Conservation (phyloP, 2,797 vertebrate species). For the Cynopterus sphinx region DNA sequence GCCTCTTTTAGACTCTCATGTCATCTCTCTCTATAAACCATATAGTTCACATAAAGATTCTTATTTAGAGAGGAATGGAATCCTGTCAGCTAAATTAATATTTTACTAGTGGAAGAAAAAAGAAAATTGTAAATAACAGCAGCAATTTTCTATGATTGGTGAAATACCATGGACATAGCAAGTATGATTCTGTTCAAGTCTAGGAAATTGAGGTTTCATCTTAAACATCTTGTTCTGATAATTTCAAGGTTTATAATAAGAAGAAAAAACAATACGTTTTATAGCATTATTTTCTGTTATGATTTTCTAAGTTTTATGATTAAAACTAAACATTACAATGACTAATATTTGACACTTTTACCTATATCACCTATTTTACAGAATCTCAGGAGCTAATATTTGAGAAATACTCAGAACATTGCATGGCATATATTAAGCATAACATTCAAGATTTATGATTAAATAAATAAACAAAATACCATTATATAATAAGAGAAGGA, state of each 20-base stretch:
- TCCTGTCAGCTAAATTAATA: conserved; percentile 65
- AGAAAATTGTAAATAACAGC: conserved; percentile 60
- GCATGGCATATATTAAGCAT: neutral
- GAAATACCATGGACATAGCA: neutral
- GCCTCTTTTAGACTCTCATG: neutral
- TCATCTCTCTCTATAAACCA: neutral
- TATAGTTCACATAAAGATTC: conserved; percentile 13
- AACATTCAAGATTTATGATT: neutral
- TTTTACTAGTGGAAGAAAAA: neutral
- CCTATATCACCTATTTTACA: neutral
- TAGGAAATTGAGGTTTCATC: conserved; percentile 5
- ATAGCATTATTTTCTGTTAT: neutral
- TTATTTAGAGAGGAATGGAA: conserved; percentile 59
- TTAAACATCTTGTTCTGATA: neutral
- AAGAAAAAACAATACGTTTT: neutral
- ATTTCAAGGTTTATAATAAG: neutral
- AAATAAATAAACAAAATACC: neutral
- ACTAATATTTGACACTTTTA: neutral
- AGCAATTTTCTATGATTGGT: conserved; percentile 30
- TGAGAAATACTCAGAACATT: neutral
- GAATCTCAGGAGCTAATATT: neutral
- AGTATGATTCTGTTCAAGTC: neutral
- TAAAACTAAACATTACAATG: neutral
- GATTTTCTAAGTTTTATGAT: neutral
- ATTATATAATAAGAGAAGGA: neutral